Evolutionary conservation across 30 jellyfish, hydroid and myxozoan species (phyloP), one percentile per base, ranked within the genome.

Genomic region (Chrysaora quinquecirrha): DNA sequence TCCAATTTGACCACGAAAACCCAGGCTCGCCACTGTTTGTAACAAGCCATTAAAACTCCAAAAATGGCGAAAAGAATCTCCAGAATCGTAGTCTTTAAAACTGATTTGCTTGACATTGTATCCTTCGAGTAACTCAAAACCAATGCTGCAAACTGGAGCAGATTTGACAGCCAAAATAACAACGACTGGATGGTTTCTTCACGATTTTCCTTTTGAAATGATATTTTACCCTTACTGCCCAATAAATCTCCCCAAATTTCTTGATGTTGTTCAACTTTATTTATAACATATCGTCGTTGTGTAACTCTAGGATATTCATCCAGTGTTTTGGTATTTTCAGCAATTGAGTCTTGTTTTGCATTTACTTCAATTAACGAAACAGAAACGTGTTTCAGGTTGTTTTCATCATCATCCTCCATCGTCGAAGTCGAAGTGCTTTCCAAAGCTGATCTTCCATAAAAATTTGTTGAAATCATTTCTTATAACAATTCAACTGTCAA

Each of bases 11-110:
- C 78, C 14, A 65, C 14, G 25, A 20, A 20, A 30, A 16, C n/a
- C 95, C 95, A 85, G 0, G 75, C 71, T 30, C 82, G 27, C 95
- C 95, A 85, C 48, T 85, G 95, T 65, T 85, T 85, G 43, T 74
- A 85, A 47, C 95, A 85, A 20, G 85, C 48, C 14, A 76, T 50
- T 18, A 74, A 68, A 23, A 75, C 47, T 43, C 88, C 95, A 38
- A 82, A 16, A 2, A 48, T 50, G 10, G 89, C 89, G 46, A 85
- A 75, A 43, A 85, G 61, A 3, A 85, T 30, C 60, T 85, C 95
- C 7, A 85, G 72, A 6, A 85, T 19, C n/a, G 95, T 85, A 24
- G 88, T 68, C 27, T 77, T 48, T 10, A 85, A 54, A 20, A 76
- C 68, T 61, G 85, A 66, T 18, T 77, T 65, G 1, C 89, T 83